phyloP scores from a whole-genome alignment of 2,797 vertebrate genomes.

The Falco berigora region DNA sequence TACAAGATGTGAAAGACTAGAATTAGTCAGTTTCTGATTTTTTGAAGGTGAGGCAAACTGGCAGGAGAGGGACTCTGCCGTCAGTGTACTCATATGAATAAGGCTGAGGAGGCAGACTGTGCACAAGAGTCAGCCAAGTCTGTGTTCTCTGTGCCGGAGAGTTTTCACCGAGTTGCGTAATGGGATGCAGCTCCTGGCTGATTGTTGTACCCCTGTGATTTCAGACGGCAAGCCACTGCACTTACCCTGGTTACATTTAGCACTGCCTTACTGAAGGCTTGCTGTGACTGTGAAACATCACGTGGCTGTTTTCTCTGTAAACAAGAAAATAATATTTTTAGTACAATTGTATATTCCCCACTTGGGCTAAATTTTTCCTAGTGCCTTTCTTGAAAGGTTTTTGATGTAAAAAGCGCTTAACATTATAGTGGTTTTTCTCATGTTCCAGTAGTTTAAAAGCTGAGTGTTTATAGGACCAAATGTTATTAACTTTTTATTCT shows the following conservation, averaged over 20 bases:
- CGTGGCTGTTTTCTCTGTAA: not conserved
- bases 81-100: accelerated
- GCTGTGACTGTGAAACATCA: not conserved
- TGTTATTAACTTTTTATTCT: not conserved
- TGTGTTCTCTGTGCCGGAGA: not conserved
- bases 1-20: not conserved
- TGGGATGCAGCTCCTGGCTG: not conserved
- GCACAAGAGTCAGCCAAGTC: not conserved
- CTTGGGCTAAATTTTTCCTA: not conserved
- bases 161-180: not conserved
- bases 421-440: not conserved
- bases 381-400: not conserved
- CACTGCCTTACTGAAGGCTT: not conserved
- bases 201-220: not conserved
- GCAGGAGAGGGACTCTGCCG: not conserved
- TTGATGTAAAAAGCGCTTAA: not conserved
- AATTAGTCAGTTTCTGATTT: not conserved
- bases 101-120: not conserved
- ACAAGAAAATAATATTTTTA: not conserved
- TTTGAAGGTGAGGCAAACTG: not conserved
- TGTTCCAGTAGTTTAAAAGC: not conserved
- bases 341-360: not conserved
- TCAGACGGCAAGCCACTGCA: not conserved
- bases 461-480: not conserved
- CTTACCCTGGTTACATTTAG: not conserved